Evolutionary conservation across 37 sponge, comb jelly and placozoan genomes (phyloP).

Genomic region (Ianthella basta): DNA sequence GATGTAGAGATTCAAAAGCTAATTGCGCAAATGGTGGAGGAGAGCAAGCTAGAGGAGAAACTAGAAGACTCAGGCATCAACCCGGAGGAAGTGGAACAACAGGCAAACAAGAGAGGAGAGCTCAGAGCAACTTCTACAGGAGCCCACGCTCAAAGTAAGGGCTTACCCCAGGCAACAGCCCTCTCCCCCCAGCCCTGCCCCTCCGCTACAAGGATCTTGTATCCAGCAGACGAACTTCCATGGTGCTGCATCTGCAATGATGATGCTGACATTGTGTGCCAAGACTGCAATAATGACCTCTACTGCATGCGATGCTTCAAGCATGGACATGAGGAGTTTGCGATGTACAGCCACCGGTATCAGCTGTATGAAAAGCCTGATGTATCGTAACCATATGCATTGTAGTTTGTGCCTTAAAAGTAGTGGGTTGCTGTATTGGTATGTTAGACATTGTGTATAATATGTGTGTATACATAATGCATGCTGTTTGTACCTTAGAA

Average conservation of each 20-base stretch:
- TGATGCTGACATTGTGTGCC: slow-evolving; percentile 85
- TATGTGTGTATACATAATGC: too few relatives aligned
- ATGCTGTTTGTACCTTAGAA: too few relatives aligned
- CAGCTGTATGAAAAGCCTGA: slow-evolving; percentile 31
- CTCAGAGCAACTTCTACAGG: not conserved
- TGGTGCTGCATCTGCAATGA: slow-evolving; percentile 97
- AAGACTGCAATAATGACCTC: slow-evolving; percentile 89
- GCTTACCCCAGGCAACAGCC: not conserved
- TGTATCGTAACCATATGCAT: too few relatives aligned
- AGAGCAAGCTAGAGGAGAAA: slow-evolving; percentile 67
- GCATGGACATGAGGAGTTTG: slow-evolving; percentile 90
- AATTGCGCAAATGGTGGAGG: slow-evolving; percentile 59
- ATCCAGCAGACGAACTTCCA: slow-evolving; percentile 74
- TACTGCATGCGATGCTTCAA: slow-evolving; percentile 91
- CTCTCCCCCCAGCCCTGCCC: not conserved
- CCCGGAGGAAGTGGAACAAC: not conserved
- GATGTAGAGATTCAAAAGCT: slow-evolving; percentile 65
- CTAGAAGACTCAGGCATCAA: slow-evolving; percentile 54
- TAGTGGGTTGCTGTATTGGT: too few relatives aligned
- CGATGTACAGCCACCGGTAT: slow-evolving; percentile 74
- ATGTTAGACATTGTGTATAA: too few relatives aligned
- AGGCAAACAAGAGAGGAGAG: not conserved
- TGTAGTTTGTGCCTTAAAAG: too few relatives aligned
- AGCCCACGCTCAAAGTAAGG: not conserved
- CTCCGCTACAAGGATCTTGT: not conserved